Base-by-base conservation (phyloP, 2,113 vertebrate species). In the Cheirogaleus medius region DNA sequence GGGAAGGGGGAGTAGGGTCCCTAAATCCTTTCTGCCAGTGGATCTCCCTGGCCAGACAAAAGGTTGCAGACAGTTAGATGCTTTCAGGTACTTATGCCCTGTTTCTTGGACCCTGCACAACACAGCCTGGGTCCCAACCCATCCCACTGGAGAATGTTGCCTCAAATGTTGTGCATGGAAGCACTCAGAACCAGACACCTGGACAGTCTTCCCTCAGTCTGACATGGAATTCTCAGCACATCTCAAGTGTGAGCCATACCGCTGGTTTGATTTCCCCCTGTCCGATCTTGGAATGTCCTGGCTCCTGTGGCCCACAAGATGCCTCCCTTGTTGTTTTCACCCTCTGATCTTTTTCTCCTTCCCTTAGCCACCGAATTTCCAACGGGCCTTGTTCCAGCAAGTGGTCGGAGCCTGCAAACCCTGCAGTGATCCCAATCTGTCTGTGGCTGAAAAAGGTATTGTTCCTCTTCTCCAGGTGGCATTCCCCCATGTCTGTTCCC, bases 391-490 rank as follows among this genome's bases (percentile, higher is more conserved):
- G 98, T 99, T 99, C 95, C 99, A 99, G 98, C 99, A 99, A 98
- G 99, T 99, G 95, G 99, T 99, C 20, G 99, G 99, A 97, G 99
- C 99, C 6, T 99, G 99, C 98, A 99, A 99, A 98, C 99, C 99
- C 37, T 99, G 99, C 98, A 99, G 99, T 83, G 99, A 99, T 94
- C 99, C 99, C 96, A 99, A 99, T 97, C 99, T 99, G 94, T 99
- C 98, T 92, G 99, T 99, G 95, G 99, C 99, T 97, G 99, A 99
- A 98, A 99, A 99, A 99, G 99, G 99, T 99, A 99, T 74, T 96
- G 34, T 64, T 87, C 21, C 23, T 64, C 82, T 60, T 95, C 77
- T 54, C n/a, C 58, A 84, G 78, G 97, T 82, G 56, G 44, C 89
- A 21, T 71, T 25, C 49, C 37, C 49, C 64, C 66, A 37, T 82